Evolutionary conservation across 2,888 invertebrate species (phyloP).

Genomic region (Melangyna quadrimaculata): DNA sequence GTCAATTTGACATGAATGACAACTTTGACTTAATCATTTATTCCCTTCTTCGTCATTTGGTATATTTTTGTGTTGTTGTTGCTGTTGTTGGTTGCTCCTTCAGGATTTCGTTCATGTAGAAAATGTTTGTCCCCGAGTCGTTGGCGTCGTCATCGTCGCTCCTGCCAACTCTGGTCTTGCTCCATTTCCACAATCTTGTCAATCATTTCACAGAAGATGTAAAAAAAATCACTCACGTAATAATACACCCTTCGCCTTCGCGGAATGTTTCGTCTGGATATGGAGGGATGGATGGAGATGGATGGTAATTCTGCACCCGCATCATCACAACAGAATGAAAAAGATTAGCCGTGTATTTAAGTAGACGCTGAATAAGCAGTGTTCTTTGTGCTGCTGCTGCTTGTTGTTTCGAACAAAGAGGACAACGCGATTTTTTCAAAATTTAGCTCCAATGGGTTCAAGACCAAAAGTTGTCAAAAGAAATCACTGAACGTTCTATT

Average conservation of each 20-base stretch:
- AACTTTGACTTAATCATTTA: slow-evolving; percentile 71
- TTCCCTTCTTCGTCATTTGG: slow-evolving; percentile 52
- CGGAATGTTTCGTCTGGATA: slow-evolving; percentile 30
- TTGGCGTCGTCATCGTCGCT: background rate
- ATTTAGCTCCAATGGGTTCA: background rate
- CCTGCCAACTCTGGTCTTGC: slow-evolving; percentile 41
- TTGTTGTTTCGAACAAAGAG: background rate
- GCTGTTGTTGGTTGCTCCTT: slow-evolving; percentile 17
- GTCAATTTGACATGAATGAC: slow-evolving; percentile 71
- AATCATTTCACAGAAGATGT: slow-evolving; percentile 44
- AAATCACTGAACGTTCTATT: slow-evolving; percentile 67
- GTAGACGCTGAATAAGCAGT: background rate
- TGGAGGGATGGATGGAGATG: background rate
- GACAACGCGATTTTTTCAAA: background rate
- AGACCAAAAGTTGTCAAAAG: slow-evolving; percentile 52
- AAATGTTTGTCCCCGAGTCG: slow-evolving; percentile 52
- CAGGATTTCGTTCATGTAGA: slow-evolving; percentile 68
- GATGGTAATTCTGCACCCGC: slow-evolving; percentile 42
- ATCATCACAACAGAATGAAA: background rate
- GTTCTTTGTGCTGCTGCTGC: background rate
- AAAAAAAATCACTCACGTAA: slow-evolving; percentile 55
- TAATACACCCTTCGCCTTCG: slow-evolving; percentile 39
- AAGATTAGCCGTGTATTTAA: slow-evolving; percentile 39
- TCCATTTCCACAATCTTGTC: slow-evolving; percentile 63
- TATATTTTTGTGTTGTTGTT: slow-evolving; percentile 8